These are phyloP conservation scores for Spodoptera exigua DNA, from an alignment of 2,888 invertebrate genomes.

Conservation along the genomic window DNA sequence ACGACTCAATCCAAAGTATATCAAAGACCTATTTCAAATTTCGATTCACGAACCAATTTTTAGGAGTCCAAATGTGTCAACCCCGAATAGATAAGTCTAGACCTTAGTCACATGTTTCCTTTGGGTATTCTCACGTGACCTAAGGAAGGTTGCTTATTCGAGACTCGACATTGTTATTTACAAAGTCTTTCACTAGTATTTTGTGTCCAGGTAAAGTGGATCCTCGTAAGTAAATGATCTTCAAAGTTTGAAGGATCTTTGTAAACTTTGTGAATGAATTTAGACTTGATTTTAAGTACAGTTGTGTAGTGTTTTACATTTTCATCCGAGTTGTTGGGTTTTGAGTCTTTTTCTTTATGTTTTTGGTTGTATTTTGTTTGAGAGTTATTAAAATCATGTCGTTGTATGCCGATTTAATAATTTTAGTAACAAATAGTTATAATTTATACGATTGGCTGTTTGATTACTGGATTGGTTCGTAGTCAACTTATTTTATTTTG, in stretches of 20 bases:
- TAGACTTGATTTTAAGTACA: conserved; percentile 51
- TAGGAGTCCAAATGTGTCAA: conserved; percentile 36
- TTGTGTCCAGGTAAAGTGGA: conserved; percentile 49
- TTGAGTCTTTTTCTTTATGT: conserved; percentile 1
- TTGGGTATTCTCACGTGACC: conserved; percentile 51
- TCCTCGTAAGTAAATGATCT: conserved; percentile 55
- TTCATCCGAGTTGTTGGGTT: conserved; percentile 17
- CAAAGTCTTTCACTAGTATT: conserved; percentile 56
- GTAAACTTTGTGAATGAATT: conserved; percentile 27
- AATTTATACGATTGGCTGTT: too few relatives aligned
- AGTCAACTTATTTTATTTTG: too few relatives aligned
- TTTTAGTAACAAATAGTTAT: too few relatives aligned
- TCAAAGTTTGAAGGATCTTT: conserved; percentile 48
- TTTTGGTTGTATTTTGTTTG: not conserved
- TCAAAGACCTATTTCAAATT: conserved; percentile 16
- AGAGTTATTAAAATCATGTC: too few relatives aligned
- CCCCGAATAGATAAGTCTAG: conserved; percentile 40
- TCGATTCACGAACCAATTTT: conserved; percentile 37
- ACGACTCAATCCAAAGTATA: too few relatives aligned
- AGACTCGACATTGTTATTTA: conserved; percentile 63
- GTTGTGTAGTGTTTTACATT: conserved; percentile 33
- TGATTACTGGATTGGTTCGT: too few relatives aligned
- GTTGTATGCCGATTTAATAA: too few relatives aligned
- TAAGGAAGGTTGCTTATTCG: conserved; percentile 46
- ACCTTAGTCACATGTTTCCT: conserved; percentile 47